These are phyloP conservation scores for Sialia sialis DNA, from an alignment of 2,113 vertebrate species.

Conservation along the genomic window DNA sequence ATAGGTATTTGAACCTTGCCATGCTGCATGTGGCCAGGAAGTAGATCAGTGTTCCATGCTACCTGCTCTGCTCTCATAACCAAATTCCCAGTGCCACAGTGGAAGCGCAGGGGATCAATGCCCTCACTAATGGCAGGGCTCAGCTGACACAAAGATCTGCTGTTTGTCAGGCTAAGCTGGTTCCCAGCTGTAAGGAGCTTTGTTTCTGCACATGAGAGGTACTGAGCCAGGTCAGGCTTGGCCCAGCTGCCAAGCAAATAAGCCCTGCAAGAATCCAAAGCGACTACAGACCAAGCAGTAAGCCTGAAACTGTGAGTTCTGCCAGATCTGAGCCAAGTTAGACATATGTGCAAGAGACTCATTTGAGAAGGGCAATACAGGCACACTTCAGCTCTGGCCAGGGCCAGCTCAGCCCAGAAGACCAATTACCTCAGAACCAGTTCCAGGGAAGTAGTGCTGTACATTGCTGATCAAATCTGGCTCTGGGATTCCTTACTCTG, in stretches of 20 bases:
- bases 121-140: background rate
- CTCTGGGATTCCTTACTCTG: background rate
- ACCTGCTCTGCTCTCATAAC: background rate
- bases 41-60: background rate
- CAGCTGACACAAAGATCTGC: slow-evolving; percentile 7
- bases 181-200: background rate
- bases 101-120: background rate
- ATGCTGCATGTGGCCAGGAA: background rate
- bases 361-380: background rate
- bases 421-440: background rate
- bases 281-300: background rate
- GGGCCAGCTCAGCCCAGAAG: background rate
- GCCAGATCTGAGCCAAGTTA: background rate
- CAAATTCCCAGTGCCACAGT: background rate
- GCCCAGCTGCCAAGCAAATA: slow-evolving; percentile 21
- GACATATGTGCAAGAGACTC: background rate
- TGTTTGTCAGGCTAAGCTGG: slow-evolving; percentile 19
- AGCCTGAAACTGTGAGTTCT: slow-evolving; percentile 12
- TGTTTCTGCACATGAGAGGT: background rate
- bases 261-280: slow-evolving; percentile 12
- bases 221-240: background rate
- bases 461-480: background rate
- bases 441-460: background rate
- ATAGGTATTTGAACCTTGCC: background rate
- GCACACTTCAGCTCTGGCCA: background rate